A percentile compares a stretch with the other conserved stretches of the same genome.
Conservation (phyloP, 2,888 invertebrate species). For the Rapana venosa region DNA sequence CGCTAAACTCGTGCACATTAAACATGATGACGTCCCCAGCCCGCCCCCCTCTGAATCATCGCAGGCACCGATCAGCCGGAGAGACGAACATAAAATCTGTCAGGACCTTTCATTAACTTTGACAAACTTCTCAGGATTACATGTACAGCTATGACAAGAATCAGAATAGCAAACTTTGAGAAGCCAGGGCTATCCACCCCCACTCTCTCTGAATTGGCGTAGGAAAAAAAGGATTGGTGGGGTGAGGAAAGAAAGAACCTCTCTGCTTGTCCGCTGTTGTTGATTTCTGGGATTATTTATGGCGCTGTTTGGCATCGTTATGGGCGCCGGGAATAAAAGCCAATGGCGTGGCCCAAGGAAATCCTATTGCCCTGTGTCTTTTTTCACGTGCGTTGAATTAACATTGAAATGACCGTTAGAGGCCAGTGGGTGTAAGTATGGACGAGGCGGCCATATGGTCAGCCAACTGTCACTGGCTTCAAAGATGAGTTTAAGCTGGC, state of each 20-base stretch:
- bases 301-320: neutral
- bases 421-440: neutral
- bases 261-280: neutral
- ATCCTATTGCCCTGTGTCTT: neutral
- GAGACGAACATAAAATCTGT: conserved; percentile 10
- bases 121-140: neutral
- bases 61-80: neutral
- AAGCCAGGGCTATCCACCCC: neutral
- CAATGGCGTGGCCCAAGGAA: neutral
- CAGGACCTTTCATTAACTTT: neutral
- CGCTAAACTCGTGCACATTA: neutral
- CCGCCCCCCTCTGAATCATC: neutral
- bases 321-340: neutral
- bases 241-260: neutral
- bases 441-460: neutral
- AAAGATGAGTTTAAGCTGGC: neutral
- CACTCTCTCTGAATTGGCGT: neutral
- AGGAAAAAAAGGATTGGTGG: neutral
- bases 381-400: neutral
- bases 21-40: neutral
- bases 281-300: neutral
- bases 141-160: neutral
- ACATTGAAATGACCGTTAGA: neutral
- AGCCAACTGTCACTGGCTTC: neutral
- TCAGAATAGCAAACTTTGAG: neutral